These are phyloP conservation scores for Barnardius zonarius DNA, from an alignment of 2,113 vertebrate species.

Conservation along the genomic window DNA sequence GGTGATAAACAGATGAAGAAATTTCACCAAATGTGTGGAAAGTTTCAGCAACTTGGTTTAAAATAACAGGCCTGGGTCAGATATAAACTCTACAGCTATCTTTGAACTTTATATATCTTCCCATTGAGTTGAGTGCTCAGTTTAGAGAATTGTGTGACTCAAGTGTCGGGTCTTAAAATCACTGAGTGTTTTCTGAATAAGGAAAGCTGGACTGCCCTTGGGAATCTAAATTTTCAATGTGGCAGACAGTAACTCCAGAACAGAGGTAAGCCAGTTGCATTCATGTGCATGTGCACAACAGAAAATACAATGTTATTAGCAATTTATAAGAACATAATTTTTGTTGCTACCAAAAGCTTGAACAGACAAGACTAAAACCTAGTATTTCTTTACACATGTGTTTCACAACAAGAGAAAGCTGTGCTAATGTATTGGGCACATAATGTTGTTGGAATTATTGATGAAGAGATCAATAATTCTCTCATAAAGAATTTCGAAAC, in stretches of 20 bases:
- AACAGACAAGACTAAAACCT: background rate
- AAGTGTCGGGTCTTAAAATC: background rate
- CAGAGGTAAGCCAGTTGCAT: background rate
- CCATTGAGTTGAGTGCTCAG: background rate
- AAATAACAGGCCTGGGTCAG: background rate
- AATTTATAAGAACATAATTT: background rate
- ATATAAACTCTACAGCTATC: background rate
- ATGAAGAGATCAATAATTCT: background rate
- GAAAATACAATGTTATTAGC: background rate
- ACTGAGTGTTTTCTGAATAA: background rate
- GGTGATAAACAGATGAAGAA: background rate
- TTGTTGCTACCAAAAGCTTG: background rate
- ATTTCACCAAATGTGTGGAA: background rate
- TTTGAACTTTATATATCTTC: background rate
- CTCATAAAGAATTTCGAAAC: background rate
- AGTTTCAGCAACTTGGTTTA: background rate
- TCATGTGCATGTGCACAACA: background rate
- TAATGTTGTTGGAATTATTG: background rate
- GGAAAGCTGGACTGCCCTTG: background rate
- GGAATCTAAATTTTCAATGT: background rate
- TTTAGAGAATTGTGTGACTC: background rate
- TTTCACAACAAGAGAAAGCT: background rate
- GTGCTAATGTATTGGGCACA: background rate
- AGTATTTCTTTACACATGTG: background rate
- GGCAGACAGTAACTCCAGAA: background rate